These are phyloP conservation scores for Hedya salicella DNA, from an alignment of 2,888 invertebrate species.

Conservation along the genomic window DNA sequence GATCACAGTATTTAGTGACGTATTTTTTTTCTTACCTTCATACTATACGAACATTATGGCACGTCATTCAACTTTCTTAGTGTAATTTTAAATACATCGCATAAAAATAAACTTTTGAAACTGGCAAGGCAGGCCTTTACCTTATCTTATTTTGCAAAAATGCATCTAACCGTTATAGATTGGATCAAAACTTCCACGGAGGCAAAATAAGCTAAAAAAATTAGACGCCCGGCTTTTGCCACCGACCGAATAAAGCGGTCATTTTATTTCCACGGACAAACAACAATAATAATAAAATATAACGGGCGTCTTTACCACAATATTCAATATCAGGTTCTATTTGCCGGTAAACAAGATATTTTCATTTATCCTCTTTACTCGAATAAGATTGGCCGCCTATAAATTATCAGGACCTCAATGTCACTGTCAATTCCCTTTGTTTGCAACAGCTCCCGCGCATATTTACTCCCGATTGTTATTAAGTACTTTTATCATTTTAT, in stretches of 20 bases:
- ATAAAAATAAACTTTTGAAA: too few relatives aligned
- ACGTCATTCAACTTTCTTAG: too few relatives aligned
- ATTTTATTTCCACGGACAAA: conserved; percentile 8
- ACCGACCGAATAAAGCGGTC: background rate
- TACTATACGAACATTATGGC: too few relatives aligned
- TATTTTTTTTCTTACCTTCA: too few relatives aligned
- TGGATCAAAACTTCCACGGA: background rate
- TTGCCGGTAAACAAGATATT: conserved; percentile 34
- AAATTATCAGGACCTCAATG: conserved; percentile 21
- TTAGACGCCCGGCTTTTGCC: background rate
- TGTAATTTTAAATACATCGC: too few relatives aligned
- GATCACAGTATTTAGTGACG: too few relatives aligned
- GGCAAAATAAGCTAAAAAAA: background rate
- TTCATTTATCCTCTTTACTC: conserved; percentile 23
- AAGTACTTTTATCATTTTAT: background rate
- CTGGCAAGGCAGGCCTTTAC: too few relatives aligned
- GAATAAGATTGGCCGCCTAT: background rate
- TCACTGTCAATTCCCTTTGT: conserved; percentile 9
- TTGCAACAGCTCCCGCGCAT: background rate
- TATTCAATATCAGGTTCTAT: conserved; percentile 33
- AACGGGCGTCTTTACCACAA: conserved; percentile 33
- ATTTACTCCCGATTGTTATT: background rate
- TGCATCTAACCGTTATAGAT: background rate
- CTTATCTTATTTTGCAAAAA: background rate
- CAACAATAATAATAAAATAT: conserved; percentile 5